phyloP scores from a whole-genome alignment of 2,797 vertebrate species.

The Austrolebias charrua region DNA sequence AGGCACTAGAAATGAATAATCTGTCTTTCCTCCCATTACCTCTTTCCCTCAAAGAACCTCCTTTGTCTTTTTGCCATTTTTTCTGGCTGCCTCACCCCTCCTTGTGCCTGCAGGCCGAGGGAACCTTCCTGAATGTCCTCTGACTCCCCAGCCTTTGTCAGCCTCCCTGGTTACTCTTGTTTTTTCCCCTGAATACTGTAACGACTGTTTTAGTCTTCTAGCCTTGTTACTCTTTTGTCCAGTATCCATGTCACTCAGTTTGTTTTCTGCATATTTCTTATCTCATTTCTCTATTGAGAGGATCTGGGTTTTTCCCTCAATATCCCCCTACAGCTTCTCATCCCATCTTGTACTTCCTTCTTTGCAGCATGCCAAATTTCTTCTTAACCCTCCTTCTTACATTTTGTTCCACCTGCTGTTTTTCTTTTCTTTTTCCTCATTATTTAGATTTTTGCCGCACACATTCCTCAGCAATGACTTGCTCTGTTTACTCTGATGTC shows the following conservation, averaged over 20 bases:
- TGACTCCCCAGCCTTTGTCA: conserved; percentile 36
- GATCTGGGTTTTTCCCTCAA: background rate
- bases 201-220: background rate
- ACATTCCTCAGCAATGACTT: conserved; percentile 79
- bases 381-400: conserved; percentile 29
- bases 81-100: conserved; percentile 12
- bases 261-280: conserved; percentile 12
- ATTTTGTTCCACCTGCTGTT: background rate
- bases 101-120: conserved; percentile 34
- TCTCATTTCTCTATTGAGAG: conserved; percentile 5
- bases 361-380: conserved; percentile 26
- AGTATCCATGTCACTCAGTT: too few relatives aligned
- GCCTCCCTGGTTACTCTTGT: conserved; percentile 1
- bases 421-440: conserved; percentile 34
- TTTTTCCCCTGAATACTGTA: background rate
- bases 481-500: conserved; percentile 77
- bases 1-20: conserved; percentile 53
- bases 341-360: conserved; percentile 30
- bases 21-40: conserved; percentile 40
- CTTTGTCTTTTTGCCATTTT: conserved; percentile 30
- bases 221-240: background rate
- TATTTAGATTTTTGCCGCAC: conserved; percentile 66
- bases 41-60: conserved; percentile 48
- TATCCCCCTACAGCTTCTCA: conserved; percentile 3
- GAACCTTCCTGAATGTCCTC: conserved; percentile 43